A percentile compares a stretch with the other conserved stretches of the same genome.
These are phyloP conservation scores for Lutra lutra DNA, from an alignment of 2,797 vertebrate genomes.

Conservation along the genomic window DNA sequence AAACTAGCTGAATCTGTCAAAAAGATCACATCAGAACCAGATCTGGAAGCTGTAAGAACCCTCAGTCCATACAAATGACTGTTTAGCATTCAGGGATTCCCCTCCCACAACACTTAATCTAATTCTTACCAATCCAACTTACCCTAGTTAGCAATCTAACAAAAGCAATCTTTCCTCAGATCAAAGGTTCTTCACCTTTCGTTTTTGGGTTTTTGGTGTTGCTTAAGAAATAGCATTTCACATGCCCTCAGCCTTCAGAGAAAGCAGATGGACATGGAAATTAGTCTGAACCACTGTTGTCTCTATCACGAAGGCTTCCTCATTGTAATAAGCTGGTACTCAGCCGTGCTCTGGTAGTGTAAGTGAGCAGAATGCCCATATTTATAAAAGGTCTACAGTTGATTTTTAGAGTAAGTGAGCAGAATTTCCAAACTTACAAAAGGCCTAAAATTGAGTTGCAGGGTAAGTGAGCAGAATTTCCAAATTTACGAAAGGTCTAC, in stretches of 20 bases:
- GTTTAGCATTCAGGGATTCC: neutral
- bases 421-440: neutral
- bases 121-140: neutral
- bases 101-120: neutral
- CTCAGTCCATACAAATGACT: no score
- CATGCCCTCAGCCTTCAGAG: neutral
- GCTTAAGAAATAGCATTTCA: slow-evolving; percentile 2
- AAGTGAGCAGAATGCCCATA: neutral
- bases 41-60: neutral
- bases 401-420: neutral
- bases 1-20: neutral
- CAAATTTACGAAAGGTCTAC: neutral
- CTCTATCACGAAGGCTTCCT: neutral
- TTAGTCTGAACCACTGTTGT: neutral
- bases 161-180: neutral
- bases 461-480: neutral
- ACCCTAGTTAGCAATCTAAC: neutral
- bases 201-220: neutral
- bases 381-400: neutral
- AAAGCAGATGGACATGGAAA: neutral
- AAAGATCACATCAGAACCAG: neutral
- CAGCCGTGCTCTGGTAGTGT: neutral
- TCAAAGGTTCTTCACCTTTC: neutral
- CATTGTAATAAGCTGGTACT: neutral
- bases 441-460: neutral